These are phyloP conservation scores for Odocoileus virginianus DNA, from an alignment of 2,113 vertebrate species.

Conservation along the genomic window DNA sequence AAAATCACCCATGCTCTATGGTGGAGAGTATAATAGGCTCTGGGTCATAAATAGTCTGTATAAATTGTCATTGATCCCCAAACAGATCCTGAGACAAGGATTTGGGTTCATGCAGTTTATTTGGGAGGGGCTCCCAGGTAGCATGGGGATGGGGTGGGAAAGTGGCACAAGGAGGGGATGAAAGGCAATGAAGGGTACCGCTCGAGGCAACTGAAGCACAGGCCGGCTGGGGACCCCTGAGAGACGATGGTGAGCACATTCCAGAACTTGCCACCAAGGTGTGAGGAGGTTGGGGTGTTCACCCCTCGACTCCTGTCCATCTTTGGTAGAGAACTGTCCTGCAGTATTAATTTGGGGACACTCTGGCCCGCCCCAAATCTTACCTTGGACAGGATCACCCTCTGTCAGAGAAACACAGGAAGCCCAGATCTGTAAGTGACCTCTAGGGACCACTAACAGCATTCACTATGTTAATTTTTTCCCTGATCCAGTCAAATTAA, in stretches of 20 bases:
- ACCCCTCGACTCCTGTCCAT: neutral
- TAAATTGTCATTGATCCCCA: neutral
- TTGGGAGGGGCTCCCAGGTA: neutral
- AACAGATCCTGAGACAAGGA: neutral
- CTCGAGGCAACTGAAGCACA: neutral
- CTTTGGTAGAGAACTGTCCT: neutral
- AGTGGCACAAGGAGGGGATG: neutral
- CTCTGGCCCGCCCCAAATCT: neutral
- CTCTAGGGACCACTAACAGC: neutral
- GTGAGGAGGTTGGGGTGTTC: neutral
- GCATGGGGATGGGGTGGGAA: neutral
- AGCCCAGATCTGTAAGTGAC: neutral
- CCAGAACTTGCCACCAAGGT: neutral
- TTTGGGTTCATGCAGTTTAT: neutral
- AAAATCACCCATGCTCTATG: neutral
- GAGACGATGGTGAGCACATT: neutral
- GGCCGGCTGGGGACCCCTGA: neutral
- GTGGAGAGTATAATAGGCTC: neutral
- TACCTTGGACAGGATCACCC: neutral
- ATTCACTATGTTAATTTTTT: neutral
- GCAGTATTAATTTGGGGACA: neutral
- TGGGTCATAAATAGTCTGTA: neutral
- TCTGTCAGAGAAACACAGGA: neutral
- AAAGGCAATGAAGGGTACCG: neutral
- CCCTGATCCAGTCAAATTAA: neutral